Percentiles rank a stretch among this genome's conserved stretches.
Evolutionary conservation across 2,888 invertebrate genomes (phyloP).

Genomic region (Acanthosepion esculentum): DNA sequence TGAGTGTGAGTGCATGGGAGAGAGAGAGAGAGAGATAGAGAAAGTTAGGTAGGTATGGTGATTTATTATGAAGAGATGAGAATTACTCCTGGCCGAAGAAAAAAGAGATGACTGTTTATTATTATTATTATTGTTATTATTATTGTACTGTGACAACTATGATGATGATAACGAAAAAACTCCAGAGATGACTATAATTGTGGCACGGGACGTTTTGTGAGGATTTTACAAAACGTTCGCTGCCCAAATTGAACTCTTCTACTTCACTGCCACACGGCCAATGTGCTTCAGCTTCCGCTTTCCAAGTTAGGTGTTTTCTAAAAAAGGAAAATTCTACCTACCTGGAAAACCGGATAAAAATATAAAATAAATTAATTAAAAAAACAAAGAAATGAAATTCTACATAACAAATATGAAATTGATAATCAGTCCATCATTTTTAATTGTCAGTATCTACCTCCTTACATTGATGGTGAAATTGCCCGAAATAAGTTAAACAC

Average conservation of each 20-base stretch:
- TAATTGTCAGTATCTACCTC: too few species aligned
- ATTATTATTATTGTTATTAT: neutral
- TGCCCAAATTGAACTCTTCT: neutral
- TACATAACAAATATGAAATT: too few species aligned
- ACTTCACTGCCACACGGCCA: neutral
- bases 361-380: neutral
- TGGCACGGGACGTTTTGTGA: constrained; percentile 21
- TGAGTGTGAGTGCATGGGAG: neutral
- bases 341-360: neutral
- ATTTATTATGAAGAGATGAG: neutral
- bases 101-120: neutral
- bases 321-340: neutral
- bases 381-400: neutral
- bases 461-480: neutral
- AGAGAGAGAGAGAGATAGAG: neutral
- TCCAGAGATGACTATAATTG: neutral
- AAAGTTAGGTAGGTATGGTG: neutral
- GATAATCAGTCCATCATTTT: too few species aligned
- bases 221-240: constrained; percentile 33
- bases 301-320: too few species aligned
- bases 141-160: neutral
- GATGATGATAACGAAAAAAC: neutral
- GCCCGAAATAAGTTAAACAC: neutral
- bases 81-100: neutral
- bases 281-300: neutral